These are phyloP conservation scores for Tetrapedia diversipes DNA, from an alignment of 2,888 invertebrate genomes.

Conservation along the genomic window DNA sequence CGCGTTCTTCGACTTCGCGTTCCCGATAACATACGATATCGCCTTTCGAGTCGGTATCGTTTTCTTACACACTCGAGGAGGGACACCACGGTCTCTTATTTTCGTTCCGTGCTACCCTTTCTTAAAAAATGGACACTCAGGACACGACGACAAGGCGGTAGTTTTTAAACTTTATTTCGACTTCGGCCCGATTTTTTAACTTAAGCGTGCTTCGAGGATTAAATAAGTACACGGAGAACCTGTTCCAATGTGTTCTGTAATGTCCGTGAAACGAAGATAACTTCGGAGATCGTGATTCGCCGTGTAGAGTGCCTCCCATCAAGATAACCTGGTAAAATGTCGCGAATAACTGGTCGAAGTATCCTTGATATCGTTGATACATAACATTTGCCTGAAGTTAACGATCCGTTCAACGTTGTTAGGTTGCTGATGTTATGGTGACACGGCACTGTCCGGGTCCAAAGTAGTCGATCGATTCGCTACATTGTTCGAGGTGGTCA, in stretches of 20 bases:
- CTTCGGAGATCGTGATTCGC: no score
- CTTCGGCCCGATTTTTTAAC: not conserved
- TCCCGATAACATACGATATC: conserved; percentile 40
- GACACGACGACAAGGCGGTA: not conserved
- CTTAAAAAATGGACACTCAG: not conserved
- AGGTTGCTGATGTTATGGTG: no score
- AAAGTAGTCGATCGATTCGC: not conserved
- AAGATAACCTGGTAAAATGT: not conserved
- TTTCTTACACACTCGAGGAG: no score
- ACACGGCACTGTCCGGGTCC: no score
- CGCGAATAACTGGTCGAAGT: no score
- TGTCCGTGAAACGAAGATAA: not conserved
- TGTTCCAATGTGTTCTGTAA: not conserved
- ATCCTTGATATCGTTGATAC: no score
- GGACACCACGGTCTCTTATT: not conserved
- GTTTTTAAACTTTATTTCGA: not conserved
- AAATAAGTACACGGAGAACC: not conserved
- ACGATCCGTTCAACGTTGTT: not conserved
- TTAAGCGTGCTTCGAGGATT: not conserved
- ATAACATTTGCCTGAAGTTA: not conserved
- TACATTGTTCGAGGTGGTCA: not conserved
- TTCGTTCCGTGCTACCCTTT: not conserved
- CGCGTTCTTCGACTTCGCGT: not conserved
- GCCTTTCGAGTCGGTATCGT: conserved; percentile 3
- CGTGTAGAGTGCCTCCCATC: not conserved